Evolutionary conservation across 2,797 vertebrate species (phyloP), one percentile per base, ranked within the genome.

Genomic region (Gadopsis marmoratus): DNA sequence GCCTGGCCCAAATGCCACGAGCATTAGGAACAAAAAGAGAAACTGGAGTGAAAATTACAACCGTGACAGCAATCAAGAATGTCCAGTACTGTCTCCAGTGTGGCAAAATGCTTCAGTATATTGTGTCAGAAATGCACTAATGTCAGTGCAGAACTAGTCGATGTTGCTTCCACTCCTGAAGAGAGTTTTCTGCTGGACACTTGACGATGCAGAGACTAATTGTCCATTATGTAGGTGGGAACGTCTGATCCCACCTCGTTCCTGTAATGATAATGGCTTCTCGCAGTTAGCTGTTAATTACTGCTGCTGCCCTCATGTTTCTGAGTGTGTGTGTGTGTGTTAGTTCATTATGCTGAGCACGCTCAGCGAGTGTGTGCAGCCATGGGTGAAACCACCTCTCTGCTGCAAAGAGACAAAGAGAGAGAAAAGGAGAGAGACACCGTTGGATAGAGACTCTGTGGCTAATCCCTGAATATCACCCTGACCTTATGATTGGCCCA

Each of bases 241-340:
- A 74, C 68, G 54, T 87, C 71, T 58, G 79, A 89, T 85, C 89
- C 87, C 86, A 84, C 86, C 86, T 89, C 74, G 8, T 88, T 87
- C 79, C 80, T 85, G 63, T 86, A 84, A 91, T 68, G 85, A 88
- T 87, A 90, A 92, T 83, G 68, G 81, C 86, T 81, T 74, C 88
- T 86, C 29, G 5, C 74, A 74, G 89, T 76, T 87, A 65, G 74
- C 75, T 75, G 82, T 92, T 93, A 93, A 93, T 93, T 93, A 89
- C 85, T 86, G 60, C 86, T 84, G 75, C 78, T 85, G 81, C 70
- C 78, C 13, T 43, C 31, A 12, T 74, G 72, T 43, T 60, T 67
- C 17, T 83, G 29, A 47, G 53, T 69, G 59, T 48, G 69, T 77
- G 79, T 70, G 74, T 67, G 58, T 53, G 75, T 73, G 71, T 73